phyloP scores from a whole-genome alignment of 2,888 invertebrate genomes.

The Oeneis ivallda region DNA sequence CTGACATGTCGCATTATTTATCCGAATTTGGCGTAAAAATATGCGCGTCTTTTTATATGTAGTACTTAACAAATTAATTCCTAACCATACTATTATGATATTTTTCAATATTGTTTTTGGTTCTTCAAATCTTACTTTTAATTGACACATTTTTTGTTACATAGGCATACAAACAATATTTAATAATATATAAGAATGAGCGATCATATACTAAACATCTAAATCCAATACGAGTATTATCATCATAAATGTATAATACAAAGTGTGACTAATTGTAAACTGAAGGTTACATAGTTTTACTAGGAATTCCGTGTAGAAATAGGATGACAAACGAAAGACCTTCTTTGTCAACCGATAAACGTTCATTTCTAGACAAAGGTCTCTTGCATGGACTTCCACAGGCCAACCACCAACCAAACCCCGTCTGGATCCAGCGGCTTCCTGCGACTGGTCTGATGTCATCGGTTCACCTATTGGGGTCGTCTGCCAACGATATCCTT shows the following conservation, averaged over 20 bases:
- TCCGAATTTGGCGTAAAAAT: background rate
- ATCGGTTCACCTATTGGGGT: too few relatives aligned
- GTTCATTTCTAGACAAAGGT: too few relatives aligned
- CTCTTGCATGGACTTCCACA: too few relatives aligned
- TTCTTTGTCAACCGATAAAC: too few relatives aligned
- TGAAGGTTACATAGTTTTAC: too few relatives aligned
- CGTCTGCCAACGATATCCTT: too few relatives aligned
- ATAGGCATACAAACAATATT: background rate
- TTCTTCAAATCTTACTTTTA: conserved; percentile 21
- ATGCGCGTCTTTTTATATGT: background rate
- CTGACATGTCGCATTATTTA: background rate
- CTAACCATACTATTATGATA: conserved; percentile 1
- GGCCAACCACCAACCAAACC: too few relatives aligned
- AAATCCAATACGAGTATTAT: background rate
- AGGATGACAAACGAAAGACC: too few relatives aligned
- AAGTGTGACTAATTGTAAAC: too few relatives aligned
- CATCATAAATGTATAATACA: background rate
- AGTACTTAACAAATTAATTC: background rate
- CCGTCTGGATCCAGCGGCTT: too few relatives aligned
- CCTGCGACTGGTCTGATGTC: too few relatives aligned
- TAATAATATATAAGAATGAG: conserved; percentile 2
- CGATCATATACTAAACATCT: conserved; percentile 6
- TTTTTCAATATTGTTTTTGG: conserved; percentile 14
- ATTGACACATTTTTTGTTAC: conserved; percentile 25
- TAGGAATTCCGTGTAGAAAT: too few relatives aligned